phyloP scores from a whole-genome alignment of 2,888 invertebrate species.

The Tupiocoris notatus region DNA sequence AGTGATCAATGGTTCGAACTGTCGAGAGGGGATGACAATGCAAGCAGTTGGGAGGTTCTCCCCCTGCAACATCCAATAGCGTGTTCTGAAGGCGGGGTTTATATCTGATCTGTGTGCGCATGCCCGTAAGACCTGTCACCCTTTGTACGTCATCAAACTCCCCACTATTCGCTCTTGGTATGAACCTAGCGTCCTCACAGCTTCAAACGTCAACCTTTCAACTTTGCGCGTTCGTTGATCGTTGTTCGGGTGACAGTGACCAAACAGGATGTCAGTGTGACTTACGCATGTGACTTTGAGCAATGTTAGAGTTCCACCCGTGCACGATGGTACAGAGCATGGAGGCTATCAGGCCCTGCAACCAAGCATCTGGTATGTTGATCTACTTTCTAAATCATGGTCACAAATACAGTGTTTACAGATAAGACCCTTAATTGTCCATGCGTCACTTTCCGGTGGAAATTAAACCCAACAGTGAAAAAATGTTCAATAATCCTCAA shows the following conservation, averaged over 20 bases:
- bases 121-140: too few relatives aligned
- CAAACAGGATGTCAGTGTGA: conserved; percentile 38
- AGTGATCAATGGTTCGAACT: not conserved
- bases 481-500: too few relatives aligned
- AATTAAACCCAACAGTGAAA: too few relatives aligned
- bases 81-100: too few relatives aligned
- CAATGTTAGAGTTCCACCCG: conserved; percentile 49
- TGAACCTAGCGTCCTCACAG: not conserved
- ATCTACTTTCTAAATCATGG: too few relatives aligned
- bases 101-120: not conserved
- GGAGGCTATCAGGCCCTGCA: conserved; percentile 47
- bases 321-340: conserved; percentile 49
- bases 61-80: not conserved
- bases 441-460: too few relatives aligned
- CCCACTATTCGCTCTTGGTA: too few relatives aligned
- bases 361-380: conserved; percentile 46
- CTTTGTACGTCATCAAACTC: too few relatives aligned
- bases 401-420: too few relatives aligned
- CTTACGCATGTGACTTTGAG: conserved; percentile 32
- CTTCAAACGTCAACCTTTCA: conserved; percentile 15
- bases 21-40: not conserved
- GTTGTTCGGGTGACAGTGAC: conserved; percentile 38
- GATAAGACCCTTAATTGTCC: too few relatives aligned
- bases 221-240: not conserved
- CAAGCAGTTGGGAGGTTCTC: conserved; percentile 4